Evolutionary conservation across 1,140 invertebrate genomes (phyloP).

Genomic region (Chelonus insularis): DNA sequence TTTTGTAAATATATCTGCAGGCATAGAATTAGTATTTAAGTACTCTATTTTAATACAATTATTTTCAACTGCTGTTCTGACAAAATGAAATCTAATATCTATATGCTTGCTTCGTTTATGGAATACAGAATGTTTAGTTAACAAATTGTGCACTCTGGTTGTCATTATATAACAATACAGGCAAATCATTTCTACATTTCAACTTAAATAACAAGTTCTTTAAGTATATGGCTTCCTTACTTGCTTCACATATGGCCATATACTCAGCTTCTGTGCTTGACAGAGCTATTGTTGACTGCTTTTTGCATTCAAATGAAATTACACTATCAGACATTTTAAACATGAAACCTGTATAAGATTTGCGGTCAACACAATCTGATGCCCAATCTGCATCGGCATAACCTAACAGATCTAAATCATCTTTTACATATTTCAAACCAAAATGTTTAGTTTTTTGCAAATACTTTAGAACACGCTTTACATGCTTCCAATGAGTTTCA

Average conservation of each 20-base stretch:
- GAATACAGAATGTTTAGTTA: too few relatives aligned
- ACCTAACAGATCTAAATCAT: slow-evolving; percentile 4
- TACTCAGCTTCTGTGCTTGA: slow-evolving; percentile 59
- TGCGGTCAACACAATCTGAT: slow-evolving; percentile 34
- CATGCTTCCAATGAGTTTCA: slow-evolving; percentile 39
- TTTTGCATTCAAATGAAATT: neutral
- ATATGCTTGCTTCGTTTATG: too few relatives aligned
- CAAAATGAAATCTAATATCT: too few relatives aligned
- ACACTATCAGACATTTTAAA: neutral
- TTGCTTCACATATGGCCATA: slow-evolving; percentile 45
- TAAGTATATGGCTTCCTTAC: slow-evolving; percentile 48
- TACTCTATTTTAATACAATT: too few relatives aligned
- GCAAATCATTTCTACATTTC: slow-evolving; percentile 26
- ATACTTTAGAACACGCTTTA: slow-evolving; percentile 43
- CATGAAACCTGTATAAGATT: slow-evolving; percentile 6
- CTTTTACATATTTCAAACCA: slow-evolving; percentile 5
- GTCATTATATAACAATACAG: slow-evolving; percentile 23
- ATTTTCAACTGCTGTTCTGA: too few relatives aligned
- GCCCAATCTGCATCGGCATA: slow-evolving; percentile 20
- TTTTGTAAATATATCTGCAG: too few relatives aligned
- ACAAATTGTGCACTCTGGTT: slow-evolving; percentile 37
- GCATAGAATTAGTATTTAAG: too few relatives aligned
- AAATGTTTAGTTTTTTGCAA: slow-evolving; percentile 35
- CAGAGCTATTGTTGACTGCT: slow-evolving; percentile 27
- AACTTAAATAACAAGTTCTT: slow-evolving; percentile 31